Evolutionary conservation across 2,113 vertebrate species (phyloP).

Genomic region (Melanostigma gelatinosum): DNA sequence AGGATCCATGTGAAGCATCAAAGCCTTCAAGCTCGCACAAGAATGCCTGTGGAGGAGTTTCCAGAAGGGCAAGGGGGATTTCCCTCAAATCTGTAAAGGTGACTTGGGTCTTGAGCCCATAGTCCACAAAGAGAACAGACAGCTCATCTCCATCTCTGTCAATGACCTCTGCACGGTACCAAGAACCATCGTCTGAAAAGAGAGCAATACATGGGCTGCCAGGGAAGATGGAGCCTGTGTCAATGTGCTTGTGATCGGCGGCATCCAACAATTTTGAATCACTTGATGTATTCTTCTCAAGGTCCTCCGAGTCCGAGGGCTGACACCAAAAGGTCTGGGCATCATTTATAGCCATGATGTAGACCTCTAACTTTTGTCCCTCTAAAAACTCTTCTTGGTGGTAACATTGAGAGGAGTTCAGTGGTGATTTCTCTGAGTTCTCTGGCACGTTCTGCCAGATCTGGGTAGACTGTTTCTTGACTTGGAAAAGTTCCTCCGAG

Average conservation of each 20-base stretch:
- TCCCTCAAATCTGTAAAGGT: constrained; percentile 74
- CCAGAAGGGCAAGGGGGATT: constrained; percentile 80
- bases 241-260: constrained; percentile 11
- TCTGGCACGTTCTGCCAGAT: neutral
- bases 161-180: constrained; percentile 88
- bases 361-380: constrained; percentile 82
- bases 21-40: constrained; percentile 89
- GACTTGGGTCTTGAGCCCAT: constrained; percentile 85
- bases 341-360: constrained; percentile 78
- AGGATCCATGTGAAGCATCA: constrained; percentile 79
- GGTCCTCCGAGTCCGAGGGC: constrained; percentile 72
- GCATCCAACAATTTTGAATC: constrained; percentile 77
- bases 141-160: constrained; percentile 62
- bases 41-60: constrained; percentile 87
- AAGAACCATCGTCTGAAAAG: constrained; percentile 83
- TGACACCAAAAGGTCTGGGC: constrained; percentile 92
- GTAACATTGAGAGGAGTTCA: constrained; percentile 34
- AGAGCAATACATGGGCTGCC: constrained; percentile 86
- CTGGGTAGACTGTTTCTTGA: neutral
- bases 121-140: constrained; percentile 88
- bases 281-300: constrained; percentile 80
- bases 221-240: constrained; percentile 51
- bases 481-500: constrained; percentile 3
- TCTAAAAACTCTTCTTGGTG: constrained; percentile 75
- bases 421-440: neutral